Evolutionary conservation across 2,888 invertebrate species (phyloP), one percentile per base, ranked within the genome.

Genomic region (Ectropis crepuscularia): DNA sequence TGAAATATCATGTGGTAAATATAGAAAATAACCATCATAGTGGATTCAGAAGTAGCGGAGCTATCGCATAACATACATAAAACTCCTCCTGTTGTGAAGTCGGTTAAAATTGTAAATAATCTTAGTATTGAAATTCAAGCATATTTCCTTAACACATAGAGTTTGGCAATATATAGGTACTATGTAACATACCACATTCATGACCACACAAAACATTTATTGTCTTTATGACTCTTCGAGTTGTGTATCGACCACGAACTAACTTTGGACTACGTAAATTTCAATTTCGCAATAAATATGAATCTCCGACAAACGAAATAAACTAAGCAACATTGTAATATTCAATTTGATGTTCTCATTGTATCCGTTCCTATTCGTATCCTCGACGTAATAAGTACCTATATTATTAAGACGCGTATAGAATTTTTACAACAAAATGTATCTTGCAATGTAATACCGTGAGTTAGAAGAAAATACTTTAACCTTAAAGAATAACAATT

Each of bases 281-380:
- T 45, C 11, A 12, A 43, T 39, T 53, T 16, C n/a, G 10, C 9
- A 41, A 41, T 46, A 55, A 55, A 57, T 51, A 47, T 57, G 51
- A 37, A 53, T 53, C 45, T 12, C 6, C 48, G 49, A 11, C 6
- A 50, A 39, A 46, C 8, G 11, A 12, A 43, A 47, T 37, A 10
- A 42, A 10, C 53, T 43, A 41, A 36, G 36, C 47, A 58, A 63
- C 11, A 41, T 57, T 61, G 59, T 60, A 50, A 55, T 49, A 57
- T 41, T 65, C 11, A 64, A 62, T 57, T 57, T 54, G 51, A 63
- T 62, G 41, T 12, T 39, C 10, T 36, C 47, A 46, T 62, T 54
- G 51, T 60, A 49, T 61, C 51, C 47, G 60, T 65, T 61, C 48
- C 11, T 58, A 63, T 64, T 57, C 51, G 47, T 51, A 55, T 61